These are phyloP conservation scores for Drosophila nigritarsus DNA, from an alignment of 2,888 invertebrate species.

Conservation along the genomic window DNA sequence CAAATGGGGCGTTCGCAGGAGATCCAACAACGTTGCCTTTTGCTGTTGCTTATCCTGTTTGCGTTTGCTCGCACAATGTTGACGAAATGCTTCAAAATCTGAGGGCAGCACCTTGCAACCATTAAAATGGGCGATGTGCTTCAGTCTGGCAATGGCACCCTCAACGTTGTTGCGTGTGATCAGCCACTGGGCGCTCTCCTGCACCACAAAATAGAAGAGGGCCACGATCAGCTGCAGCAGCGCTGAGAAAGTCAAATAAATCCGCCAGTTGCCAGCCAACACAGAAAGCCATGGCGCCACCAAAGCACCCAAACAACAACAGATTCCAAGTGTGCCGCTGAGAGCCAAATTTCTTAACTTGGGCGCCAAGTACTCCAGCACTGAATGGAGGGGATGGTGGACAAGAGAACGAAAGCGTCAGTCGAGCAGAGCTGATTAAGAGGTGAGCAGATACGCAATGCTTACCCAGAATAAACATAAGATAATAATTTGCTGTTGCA, in stretches of 20 bases:
- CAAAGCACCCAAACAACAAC: conserved; percentile 86
- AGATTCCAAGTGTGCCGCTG: conserved; percentile 86
- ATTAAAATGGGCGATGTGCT: conserved; percentile 86
- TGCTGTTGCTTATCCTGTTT: conserved; percentile 45
- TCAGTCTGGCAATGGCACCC: conserved; percentile 86
- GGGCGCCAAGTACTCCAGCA: conserved; percentile 87
- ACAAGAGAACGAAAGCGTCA: background rate
- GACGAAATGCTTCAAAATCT: conserved; percentile 78
- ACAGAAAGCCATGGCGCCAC: conserved; percentile 86
- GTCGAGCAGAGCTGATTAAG: conserved; percentile 27
- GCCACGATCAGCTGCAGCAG: conserved; percentile 85
- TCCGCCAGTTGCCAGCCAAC: conserved; percentile 85
- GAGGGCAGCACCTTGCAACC: conserved; percentile 82
- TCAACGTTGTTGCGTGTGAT: conserved; percentile 86
- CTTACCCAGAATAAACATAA: conserved; percentile 88
- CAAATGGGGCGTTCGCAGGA: conserved; percentile 86
- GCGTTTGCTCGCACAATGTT: conserved; percentile 68
- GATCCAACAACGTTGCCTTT: conserved; percentile 81
- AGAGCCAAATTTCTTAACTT: conserved; percentile 86
- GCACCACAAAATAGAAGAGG: conserved; percentile 86
- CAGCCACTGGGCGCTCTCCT: conserved; percentile 88
- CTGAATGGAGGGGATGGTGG: conserved; percentile 72
- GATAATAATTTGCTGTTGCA: conserved; percentile 87
- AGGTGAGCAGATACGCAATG: conserved; percentile 49
- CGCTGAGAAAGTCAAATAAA: conserved; percentile 85